Evolutionary conservation across 2,888 invertebrate species (phyloP), one percentile per base, ranked within the genome.

Genomic region (Serrognathus titanus): DNA sequence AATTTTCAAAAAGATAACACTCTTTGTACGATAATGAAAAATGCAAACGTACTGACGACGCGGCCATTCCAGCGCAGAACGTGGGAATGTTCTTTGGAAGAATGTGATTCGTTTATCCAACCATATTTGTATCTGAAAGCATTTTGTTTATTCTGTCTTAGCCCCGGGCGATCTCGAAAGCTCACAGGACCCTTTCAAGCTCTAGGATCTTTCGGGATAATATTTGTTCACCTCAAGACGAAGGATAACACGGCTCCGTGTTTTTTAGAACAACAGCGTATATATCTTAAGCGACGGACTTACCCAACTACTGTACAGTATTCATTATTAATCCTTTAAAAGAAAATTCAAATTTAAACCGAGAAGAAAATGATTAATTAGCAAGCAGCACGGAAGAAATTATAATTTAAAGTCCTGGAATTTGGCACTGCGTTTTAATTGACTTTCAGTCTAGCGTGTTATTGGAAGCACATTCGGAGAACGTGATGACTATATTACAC

Each of bases 61-160:
- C 24, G 7, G 6, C 24, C 24, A 31, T 31, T 31, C 24, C 24
- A 31, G 6, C 24, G 24, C 24, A 31, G 24, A 3, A 31, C 3
- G 24, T 31, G 24, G 24, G 24, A 31, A 31, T 31, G 24, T 31
- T 31, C 24, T 31, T 31, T 31, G 24, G 24, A 31, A 45, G 24
- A 45, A 45, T 38, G 36, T 49, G 49, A 56, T 56, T 51, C 51
- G 51, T 56, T 56, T 47, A 51, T 56, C 56, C 47, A 31, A 36
- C 51, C 50, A 55, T 55, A 55, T 55, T 55, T 55, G 55, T 55
- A 55, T 55, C 48, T 55, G 55, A 55, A 55, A 55, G 55, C 50
- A 48, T 55, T 55, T 49, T 55, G 55, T 55, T 55, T 48, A 55
- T 55, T 55, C 50, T 55, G 50, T 39, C 39, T 49, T 41, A 43